Evolutionary conservation across 2,888 invertebrate genomes (phyloP).

Genomic region (Xestobium rufovillosum): DNA sequence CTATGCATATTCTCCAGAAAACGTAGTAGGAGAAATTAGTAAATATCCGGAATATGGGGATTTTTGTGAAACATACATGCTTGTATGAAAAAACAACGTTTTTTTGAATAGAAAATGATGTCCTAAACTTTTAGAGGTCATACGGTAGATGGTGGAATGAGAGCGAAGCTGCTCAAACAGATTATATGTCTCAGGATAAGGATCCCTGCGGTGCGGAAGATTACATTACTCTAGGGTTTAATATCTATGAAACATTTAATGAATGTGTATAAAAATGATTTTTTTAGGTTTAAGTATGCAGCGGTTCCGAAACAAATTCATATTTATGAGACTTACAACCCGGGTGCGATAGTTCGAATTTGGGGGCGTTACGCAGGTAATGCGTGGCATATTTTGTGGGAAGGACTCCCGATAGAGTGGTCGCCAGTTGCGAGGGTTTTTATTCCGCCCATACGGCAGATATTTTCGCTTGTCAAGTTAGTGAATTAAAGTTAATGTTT

Average conservation of each 20-base stretch:
- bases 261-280: slow-evolving; percentile 9
- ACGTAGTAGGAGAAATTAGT: slow-evolving; percentile 75
- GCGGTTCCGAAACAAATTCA: slow-evolving; percentile 64
- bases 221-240: slow-evolving; percentile 60
- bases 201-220: slow-evolving; percentile 64
- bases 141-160: slow-evolving; percentile 81
- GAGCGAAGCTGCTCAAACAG: slow-evolving; percentile 61
- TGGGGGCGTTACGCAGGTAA: slow-evolving; percentile 55
- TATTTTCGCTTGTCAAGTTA: slow-evolving; percentile 52
- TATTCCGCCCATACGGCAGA: slow-evolving; percentile 59
- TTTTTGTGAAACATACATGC: slow-evolving; percentile 82
- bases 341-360: slow-evolving; percentile 73
- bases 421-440: slow-evolving; percentile 63
- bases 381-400: slow-evolving; percentile 72
- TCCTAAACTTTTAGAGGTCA: slow-evolving; percentile 54
- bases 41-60: slow-evolving; percentile 88
- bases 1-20: slow-evolving; percentile 81
- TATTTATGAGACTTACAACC: slow-evolving; percentile 80
- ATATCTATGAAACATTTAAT: slow-evolving; percentile 12
- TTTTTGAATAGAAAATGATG: slow-evolving; percentile 1
- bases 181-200: slow-evolving; percentile 69
- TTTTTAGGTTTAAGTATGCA: slow-evolving; percentile 53
- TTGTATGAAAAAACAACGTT: slow-evolving; percentile 54
- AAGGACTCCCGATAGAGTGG: slow-evolving; percentile 56
- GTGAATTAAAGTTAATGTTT: slow-evolving; percentile 15